A percentile compares a stretch with the other conserved stretches of the same genome.
Evolutionary conservation across 2,888 invertebrate species (phyloP).

Genomic region (Morpho deidamia): DNA sequence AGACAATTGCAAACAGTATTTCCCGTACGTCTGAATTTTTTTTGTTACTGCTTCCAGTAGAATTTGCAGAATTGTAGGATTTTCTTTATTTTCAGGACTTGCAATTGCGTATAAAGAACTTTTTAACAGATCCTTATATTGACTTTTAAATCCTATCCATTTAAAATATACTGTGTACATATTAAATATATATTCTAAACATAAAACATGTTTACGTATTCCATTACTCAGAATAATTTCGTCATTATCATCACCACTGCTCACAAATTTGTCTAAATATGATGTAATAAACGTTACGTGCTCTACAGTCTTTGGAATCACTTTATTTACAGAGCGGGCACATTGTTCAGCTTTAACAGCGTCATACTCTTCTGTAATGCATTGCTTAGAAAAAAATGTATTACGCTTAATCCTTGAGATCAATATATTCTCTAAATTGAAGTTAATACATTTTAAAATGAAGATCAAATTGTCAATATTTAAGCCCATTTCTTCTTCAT

Average conservation of each 20-base stretch:
- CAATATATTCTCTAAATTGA: constrained; percentile 45
- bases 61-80: constrained; percentile 50
- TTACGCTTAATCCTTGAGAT: constrained; percentile 58
- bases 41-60: constrained; percentile 50
- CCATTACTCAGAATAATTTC: constrained; percentile 40
- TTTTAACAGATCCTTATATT: constrained; percentile 50
- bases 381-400: constrained; percentile 54
- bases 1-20: constrained; percentile 73
- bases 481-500: constrained; percentile 38
- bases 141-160: constrained; percentile 81
- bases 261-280: constrained; percentile 41
- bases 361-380: constrained; percentile 42
- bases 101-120: constrained; percentile 58
- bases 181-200: constrained; percentile 75
- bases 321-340: constrained; percentile 44
- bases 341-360: constrained; percentile 50
- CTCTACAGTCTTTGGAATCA: constrained; percentile 50
- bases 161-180: constrained; percentile 79
- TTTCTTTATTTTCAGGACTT: constrained; percentile 36
- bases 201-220: constrained; percentile 51
- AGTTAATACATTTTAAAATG: constrained; percentile 48
- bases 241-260: constrained; percentile 38
- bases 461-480: constrained; percentile 52
- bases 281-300: constrained; percentile 47
- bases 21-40: constrained; percentile 62